These are phyloP conservation scores for Anser cygnoides DNA, from an alignment of 2,113 vertebrate genomes.

Conservation along the genomic window DNA sequence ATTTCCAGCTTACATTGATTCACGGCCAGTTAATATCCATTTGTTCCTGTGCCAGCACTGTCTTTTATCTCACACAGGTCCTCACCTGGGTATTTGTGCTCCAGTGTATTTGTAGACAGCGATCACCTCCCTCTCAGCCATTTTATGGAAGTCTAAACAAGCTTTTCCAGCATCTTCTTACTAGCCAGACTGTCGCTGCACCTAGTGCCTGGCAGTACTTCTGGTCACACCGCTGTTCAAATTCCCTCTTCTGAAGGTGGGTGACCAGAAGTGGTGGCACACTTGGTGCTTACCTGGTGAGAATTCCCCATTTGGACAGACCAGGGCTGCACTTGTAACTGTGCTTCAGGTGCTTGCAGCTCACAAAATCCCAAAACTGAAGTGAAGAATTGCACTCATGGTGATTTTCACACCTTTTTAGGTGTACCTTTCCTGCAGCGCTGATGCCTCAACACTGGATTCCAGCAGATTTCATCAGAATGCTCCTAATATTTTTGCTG, in stretches of 20 bases:
- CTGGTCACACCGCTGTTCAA: background rate
- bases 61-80: background rate
- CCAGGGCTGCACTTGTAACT: background rate
- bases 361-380: background rate
- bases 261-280: background rate
- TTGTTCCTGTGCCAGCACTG: background rate
- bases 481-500: background rate
- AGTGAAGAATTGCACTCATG: background rate
- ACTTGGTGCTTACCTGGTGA: background rate
- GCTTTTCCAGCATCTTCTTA: background rate
- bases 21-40: background rate
- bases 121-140: background rate
- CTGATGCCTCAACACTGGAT: background rate
- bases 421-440: background rate
- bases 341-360: background rate
- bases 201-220: background rate
- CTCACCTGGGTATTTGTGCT: background rate
- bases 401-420: background rate
- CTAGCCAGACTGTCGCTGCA: background rate
- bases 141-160: background rate
- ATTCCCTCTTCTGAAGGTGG: background rate
- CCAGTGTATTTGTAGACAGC: background rate
- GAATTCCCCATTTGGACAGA: background rate
- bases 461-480: background rate
- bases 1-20: conserved; percentile 18